Conservation (phyloP, 2,113 vertebrate genomes). For the Panthera uncia region DNA sequence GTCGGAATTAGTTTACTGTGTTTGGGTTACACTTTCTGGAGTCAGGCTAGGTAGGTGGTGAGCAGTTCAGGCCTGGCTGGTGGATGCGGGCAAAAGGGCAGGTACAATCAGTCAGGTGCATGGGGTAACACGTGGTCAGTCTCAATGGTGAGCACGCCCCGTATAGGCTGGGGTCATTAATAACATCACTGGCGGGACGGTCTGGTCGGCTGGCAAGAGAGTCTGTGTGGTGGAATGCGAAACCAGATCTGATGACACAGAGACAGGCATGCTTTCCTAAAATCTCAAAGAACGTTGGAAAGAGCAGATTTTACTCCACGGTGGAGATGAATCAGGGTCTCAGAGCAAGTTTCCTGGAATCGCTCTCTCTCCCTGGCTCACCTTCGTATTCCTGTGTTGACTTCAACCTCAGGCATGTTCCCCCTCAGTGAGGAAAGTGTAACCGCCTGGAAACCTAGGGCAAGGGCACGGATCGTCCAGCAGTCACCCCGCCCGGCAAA, state of each 20-base stretch:
- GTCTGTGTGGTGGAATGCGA: background rate
- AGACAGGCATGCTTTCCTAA: background rate
- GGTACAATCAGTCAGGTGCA: background rate
- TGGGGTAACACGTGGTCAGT: background rate
- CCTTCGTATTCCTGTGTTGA: background rate
- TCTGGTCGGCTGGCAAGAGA: background rate
- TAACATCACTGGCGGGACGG: background rate
- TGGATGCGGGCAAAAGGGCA: background rate
- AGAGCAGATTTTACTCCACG: background rate
- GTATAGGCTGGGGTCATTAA: background rate
- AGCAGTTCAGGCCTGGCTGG: background rate
- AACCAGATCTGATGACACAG: background rate
- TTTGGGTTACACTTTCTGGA: background rate
- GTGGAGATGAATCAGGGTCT: background rate
- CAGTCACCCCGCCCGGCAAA: background rate
- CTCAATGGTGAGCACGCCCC: background rate
- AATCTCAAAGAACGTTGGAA: background rate
- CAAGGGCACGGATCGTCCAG: background rate
- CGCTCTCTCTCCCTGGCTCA: background rate
- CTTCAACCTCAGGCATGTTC: background rate
- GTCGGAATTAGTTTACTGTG: background rate
- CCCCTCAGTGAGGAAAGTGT: background rate
- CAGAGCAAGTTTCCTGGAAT: background rate
- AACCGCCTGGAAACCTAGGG: background rate
- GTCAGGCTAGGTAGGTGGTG: background rate